Conservation (phyloP, 2,888 invertebrate genomes). For the Oscheius sp. region DNA sequence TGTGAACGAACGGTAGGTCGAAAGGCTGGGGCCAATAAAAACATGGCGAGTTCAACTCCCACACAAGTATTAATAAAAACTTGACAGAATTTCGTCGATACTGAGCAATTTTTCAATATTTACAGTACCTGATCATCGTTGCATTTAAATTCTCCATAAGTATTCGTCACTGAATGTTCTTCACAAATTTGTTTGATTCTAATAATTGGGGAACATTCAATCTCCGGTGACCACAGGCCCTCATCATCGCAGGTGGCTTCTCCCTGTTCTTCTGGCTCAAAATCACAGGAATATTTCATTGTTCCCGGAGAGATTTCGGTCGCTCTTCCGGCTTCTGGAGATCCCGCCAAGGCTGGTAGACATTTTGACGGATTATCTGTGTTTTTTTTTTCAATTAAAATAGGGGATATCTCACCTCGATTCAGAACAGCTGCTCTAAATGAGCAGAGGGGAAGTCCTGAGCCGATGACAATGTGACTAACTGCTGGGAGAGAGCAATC, state of each 20-base stretch:
- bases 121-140: not conserved
- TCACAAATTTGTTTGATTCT: not conserved
- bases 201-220: not conserved
- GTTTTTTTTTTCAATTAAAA: not conserved
- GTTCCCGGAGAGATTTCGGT: not conserved
- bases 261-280: not conserved
- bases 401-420: not conserved
- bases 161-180: not conserved
- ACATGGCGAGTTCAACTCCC: too few species aligned
- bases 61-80: too few species aligned
- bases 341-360: not conserved
- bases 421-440: not conserved
- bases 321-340: not conserved
- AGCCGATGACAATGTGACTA: not conserved
- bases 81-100: not conserved
- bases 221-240: not conserved
- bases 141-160: not conserved
- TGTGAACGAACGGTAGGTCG: too few species aligned
- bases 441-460: not conserved
- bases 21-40: too few species aligned
- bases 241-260: not conserved
- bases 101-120: not conserved
- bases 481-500: not conserved
- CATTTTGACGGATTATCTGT: not conserved
- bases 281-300: conserved; percentile 5